These are phyloP conservation scores for Apoda limacodes DNA, from an alignment of 2,888 invertebrate genomes.

Conservation along the genomic window DNA sequence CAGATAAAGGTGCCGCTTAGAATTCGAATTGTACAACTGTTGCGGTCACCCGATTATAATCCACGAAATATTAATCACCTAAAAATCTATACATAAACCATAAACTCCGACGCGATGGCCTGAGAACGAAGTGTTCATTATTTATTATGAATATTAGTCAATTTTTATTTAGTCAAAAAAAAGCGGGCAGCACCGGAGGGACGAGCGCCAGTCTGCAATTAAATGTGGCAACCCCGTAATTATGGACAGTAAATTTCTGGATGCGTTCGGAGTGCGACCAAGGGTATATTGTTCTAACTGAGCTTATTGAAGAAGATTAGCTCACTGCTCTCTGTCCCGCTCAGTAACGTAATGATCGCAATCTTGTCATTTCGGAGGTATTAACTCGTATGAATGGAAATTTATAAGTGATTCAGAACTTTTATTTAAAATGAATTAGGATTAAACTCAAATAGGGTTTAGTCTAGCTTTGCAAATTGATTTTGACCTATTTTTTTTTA, in stretches of 20 bases:
- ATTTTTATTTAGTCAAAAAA: conserved; percentile 69
- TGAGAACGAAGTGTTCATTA: conserved; percentile 64
- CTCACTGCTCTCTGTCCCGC: no score
- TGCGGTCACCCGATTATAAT: conserved; percentile 29
- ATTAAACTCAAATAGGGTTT: no score
- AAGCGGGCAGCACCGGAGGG: conserved; percentile 50
- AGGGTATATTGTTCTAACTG: conserved; percentile 59
- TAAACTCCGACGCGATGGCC: conserved; percentile 42
- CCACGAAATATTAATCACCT: conserved; percentile 47
- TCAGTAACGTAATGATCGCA: no score
- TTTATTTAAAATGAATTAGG: no score
- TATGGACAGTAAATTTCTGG: conserved; percentile 87
- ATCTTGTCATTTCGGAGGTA: no score
- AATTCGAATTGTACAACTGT: no score
- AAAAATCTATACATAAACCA: conserved; percentile 49
- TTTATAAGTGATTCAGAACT: no score
- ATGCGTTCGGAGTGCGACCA: conserved; percentile 66
- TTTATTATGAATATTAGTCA: conserved; percentile 71
- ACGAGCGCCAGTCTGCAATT: conserved; percentile 75
- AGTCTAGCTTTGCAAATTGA: no score
- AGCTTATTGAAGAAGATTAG: conserved; percentile 48
- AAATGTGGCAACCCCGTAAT: conserved; percentile 86
- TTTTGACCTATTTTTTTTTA: no score
- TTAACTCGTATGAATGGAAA: no score
- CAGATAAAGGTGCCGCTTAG: no score